Conservation (phyloP, 2,888 invertebrate genomes). For the Spatulosminthurus flaviceps region DNA sequence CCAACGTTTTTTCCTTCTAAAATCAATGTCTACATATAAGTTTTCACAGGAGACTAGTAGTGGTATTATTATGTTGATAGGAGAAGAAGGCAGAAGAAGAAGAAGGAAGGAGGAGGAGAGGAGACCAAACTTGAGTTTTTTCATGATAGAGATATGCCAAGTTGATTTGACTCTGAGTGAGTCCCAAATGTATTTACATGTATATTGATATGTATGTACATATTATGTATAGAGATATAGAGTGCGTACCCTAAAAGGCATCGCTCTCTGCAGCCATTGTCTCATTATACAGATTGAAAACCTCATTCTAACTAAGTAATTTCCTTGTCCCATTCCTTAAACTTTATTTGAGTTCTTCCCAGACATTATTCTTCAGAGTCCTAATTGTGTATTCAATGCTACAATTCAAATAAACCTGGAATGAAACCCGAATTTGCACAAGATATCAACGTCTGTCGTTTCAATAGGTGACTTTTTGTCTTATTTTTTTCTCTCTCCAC, state of each 20-base stretch:
- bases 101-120: not conserved
- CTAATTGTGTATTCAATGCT: not conserved
- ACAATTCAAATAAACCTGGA: not conserved
- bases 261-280: not conserved
- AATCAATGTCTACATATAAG: not conserved
- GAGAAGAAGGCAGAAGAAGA: too few relatives aligned
- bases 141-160: not conserved
- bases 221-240: too few relatives aligned
- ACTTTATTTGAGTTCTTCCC: not conserved
- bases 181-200: too few relatives aligned
- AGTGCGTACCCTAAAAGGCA: slow-evolving; percentile 7
- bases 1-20: slow-evolving; percentile 5
- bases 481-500: too few relatives aligned
- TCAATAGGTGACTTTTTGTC: not conserved
- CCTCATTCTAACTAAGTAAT: not conserved
- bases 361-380: not conserved
- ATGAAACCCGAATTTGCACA: slow-evolving; percentile 5
- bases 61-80: too few relatives aligned
- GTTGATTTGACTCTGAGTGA: not conserved
- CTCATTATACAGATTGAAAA: slow-evolving; percentile 10
- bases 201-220: too few relatives aligned
- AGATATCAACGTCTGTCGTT: not conserved
- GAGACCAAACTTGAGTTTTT: not conserved
- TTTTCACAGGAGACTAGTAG: not conserved
- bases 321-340: not conserved